These are phyloP conservation scores for Orchesellides sinensis DNA, from an alignment of 2,888 invertebrate genomes.

Conservation along the genomic window DNA sequence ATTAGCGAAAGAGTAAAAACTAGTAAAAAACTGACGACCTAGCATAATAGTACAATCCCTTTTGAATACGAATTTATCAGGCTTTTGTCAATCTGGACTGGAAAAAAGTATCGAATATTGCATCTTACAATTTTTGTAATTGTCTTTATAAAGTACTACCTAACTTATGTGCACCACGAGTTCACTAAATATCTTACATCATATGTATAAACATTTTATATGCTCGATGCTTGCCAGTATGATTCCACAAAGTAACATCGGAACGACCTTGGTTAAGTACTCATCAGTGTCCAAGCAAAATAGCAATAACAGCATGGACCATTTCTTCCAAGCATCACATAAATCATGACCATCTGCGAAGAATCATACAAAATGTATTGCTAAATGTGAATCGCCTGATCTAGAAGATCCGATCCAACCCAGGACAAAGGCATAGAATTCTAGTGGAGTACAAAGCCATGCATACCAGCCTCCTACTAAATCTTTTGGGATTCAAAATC, in stretches of 20 bases:
- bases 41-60: too few relatives aligned
- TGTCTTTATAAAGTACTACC: too few relatives aligned
- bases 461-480: neutral
- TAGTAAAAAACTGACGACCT: neutral
- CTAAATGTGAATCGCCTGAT: neutral
- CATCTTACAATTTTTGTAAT: too few relatives aligned
- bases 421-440: too few relatives aligned
- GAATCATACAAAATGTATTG: neutral
- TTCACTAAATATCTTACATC: too few relatives aligned
- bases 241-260: constrained; percentile 56
- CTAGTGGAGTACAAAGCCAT: neutral
- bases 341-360: constrained; percentile 61
- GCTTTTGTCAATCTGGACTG: too few relatives aligned
- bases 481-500: neutral
- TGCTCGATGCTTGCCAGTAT: too few relatives aligned
- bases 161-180: too few relatives aligned
- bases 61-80: too few relatives aligned
- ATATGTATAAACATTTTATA: too few relatives aligned
- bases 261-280: constrained; percentile 58
- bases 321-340: constrained; percentile 4
- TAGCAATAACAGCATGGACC: too few relatives aligned
- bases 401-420: neutral
- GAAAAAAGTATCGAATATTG: too few relatives aligned
- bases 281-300: constrained; percentile 34
- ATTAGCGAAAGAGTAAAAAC: neutral